These are phyloP conservation scores for Phylloscopus trochilus DNA, from an alignment of 2,113 vertebrate genomes.

Conservation along the genomic window DNA sequence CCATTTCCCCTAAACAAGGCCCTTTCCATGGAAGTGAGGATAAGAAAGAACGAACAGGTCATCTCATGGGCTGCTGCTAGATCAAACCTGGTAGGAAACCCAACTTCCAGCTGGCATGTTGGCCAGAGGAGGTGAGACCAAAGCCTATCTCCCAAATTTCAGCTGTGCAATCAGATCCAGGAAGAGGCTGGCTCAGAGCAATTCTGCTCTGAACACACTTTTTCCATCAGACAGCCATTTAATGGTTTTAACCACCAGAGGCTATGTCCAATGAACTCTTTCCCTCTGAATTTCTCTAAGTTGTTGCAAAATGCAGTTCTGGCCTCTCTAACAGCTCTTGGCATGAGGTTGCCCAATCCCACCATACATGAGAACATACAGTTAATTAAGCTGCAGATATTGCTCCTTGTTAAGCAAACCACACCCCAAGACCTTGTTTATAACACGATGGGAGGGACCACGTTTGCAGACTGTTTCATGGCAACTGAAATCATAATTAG, in stretches of 20 bases:
- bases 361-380: fast-evolving
- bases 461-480: conserved; percentile 15
- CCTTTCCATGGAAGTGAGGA: not conserved
- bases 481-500: conserved; percentile 41
- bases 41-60: not conserved
- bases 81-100: not conserved
- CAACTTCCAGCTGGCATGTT: not conserved
- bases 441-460: not conserved
- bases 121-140: not conserved
- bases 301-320: not conserved
- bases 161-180: not conserved
- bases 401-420: not conserved
- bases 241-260: not conserved
- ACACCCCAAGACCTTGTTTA: conserved; percentile 4
- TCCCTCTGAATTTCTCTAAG: not conserved
- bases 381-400: not conserved
- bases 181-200: not conserved
- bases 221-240: not conserved
- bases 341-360: not conserved
- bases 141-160: not conserved
- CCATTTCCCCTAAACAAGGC: not conserved
- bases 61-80: not conserved
- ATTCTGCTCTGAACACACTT: not conserved
- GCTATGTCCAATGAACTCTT: not conserved
- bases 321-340: not conserved